These are phyloP conservation scores for Pluvianellus socialis DNA, from an alignment of 2,113 vertebrate genomes.

Conservation along the genomic window DNA sequence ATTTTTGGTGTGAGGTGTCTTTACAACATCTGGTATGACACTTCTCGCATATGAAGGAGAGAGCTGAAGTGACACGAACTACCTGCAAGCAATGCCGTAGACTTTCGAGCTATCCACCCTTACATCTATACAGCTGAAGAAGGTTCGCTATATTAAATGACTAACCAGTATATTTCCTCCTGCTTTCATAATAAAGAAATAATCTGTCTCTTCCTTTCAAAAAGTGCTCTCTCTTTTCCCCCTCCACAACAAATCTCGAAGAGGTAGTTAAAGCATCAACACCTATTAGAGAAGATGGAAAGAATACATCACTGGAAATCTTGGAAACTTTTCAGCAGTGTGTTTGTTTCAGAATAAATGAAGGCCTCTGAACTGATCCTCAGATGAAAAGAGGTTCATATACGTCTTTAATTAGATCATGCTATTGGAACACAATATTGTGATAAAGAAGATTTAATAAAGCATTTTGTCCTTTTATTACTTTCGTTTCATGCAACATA, in stretches of 20 bases:
- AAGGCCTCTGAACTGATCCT: constrained; percentile 71
- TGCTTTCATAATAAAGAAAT: background rate
- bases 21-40: background rate
- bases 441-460: constrained; percentile 84
- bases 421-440: constrained; percentile 73
- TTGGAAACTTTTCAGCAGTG: constrained; percentile 64
- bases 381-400: constrained; percentile 76
- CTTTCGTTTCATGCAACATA: constrained; percentile 76
- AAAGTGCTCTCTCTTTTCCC: background rate
- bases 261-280: constrained; percentile 41
- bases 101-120: background rate
- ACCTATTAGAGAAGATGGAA: constrained; percentile 64
- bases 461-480: constrained; percentile 80
- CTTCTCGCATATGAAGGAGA: background rate
- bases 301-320: constrained; percentile 39
- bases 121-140: background rate
- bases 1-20: rapidly evolving
- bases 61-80: background rate
- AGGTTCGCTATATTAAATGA: background rate
- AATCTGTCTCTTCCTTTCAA: background rate
- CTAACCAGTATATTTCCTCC: background rate
- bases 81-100: background rate
- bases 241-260: constrained; percentile 10
- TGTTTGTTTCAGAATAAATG: constrained; percentile 68
- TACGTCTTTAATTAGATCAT: constrained; percentile 79